Conservation (phyloP, 2,888 invertebrate genomes). For the Lamellibrachia columna region DNA sequence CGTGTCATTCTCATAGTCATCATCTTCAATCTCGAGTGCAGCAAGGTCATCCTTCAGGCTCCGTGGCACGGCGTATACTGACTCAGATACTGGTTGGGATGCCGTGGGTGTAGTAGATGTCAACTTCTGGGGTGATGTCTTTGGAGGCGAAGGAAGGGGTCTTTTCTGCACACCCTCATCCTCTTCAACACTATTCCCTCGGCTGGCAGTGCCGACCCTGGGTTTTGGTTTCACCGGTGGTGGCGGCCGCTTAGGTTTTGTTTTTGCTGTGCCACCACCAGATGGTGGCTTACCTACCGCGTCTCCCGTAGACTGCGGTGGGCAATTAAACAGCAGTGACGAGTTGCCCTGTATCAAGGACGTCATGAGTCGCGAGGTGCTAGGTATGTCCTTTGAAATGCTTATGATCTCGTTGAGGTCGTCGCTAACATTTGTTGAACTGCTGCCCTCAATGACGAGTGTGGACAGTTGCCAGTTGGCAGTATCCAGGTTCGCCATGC, state of each 20-base stretch:
- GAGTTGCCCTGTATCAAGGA: constrained; percentile 80
- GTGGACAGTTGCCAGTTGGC: constrained; percentile 53
- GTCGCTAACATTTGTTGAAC: constrained; percentile 44
- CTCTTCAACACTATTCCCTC: constrained; percentile 25
- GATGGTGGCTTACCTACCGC: neutral
- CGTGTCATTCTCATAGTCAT: constrained; percentile 50
- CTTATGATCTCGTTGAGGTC: constrained; percentile 88
- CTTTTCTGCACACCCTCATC: constrained; percentile 72
- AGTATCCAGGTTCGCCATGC: constrained; percentile 52
- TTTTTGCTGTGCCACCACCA: neutral
- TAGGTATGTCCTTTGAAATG: constrained; percentile 85
- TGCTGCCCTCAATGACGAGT: constrained; percentile 26
- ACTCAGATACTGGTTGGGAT: neutral
- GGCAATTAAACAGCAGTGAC: constrained; percentile 50
- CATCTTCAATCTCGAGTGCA: constrained; percentile 32
- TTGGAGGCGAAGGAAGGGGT: constrained; percentile 65
- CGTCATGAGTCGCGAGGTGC: constrained; percentile 88
- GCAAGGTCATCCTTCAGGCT: constrained; percentile 49
- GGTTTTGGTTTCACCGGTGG: constrained; percentile 34
- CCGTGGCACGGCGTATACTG: neutral
- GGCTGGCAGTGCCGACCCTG: neutral
- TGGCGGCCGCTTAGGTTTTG: constrained; percentile 21
- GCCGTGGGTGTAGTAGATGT: neutral
- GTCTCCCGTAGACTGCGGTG: neutral
- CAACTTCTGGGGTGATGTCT: constrained; percentile 25